Evolutionary conservation across 2,888 invertebrate species (phyloP).

Genomic region (Noctua fimbriata): DNA sequence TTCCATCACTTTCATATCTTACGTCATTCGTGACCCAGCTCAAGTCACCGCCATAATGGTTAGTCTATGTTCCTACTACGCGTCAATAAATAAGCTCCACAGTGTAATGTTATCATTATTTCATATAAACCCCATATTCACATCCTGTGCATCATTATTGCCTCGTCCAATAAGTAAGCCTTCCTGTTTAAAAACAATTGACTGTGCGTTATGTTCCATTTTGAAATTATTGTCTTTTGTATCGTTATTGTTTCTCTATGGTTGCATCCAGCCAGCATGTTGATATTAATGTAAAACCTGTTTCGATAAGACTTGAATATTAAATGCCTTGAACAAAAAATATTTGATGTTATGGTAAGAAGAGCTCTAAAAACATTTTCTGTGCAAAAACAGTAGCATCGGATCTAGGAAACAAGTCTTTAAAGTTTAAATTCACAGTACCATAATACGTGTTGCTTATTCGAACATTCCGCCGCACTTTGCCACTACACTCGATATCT

Average conservation of each 20-base stretch:
- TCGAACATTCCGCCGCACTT: slow-evolving; percentile 18
- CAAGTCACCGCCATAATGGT: slow-evolving; percentile 15
- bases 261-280: background rate
- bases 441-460: slow-evolving; percentile 19
- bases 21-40: slow-evolving; percentile 12
- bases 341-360: background rate
- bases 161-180: slow-evolving; percentile 62
- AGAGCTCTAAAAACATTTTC: background rate
- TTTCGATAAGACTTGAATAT: background rate
- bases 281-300: too few species aligned
- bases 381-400: background rate
- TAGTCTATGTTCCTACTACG: slow-evolving; percentile 22
- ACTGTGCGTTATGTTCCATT: slow-evolving; percentile 34
- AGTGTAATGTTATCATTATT: slow-evolving; percentile 67
- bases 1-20: background rate
- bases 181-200: slow-evolving; percentile 74
- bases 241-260: slow-evolving; percentile 2
- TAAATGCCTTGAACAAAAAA: background rate
- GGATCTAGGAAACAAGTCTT: background rate
- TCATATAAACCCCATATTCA: slow-evolving; percentile 63
- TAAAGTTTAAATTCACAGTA: slow-evolving; percentile 30
- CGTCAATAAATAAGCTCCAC: slow-evolving; percentile 52
- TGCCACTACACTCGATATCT: slow-evolving; percentile 41
- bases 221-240: slow-evolving; percentile 9
- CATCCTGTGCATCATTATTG: slow-evolving; percentile 66